Evolutionary conservation across 1,140 invertebrate species (phyloP).

Genomic region (Homalodisca vitripennis): DNA sequence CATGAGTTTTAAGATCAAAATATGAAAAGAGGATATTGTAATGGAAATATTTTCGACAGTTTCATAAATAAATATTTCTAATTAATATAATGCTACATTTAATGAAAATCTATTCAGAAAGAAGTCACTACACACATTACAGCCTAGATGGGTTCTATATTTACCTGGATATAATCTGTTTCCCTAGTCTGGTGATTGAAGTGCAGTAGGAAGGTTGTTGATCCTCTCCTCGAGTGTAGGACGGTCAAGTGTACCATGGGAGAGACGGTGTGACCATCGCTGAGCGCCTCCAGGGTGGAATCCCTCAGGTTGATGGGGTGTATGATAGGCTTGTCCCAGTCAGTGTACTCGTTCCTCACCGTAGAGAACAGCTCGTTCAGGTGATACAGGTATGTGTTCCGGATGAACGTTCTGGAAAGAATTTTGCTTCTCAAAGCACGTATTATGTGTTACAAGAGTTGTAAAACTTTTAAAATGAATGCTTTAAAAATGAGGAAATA

Average conservation of each 20-base stretch:
- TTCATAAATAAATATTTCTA: too few species aligned
- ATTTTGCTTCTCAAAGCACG: too few species aligned
- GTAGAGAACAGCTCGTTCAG: constrained; percentile 91
- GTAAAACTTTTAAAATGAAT: too few species aligned
- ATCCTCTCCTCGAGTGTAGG: constrained; percentile 66
- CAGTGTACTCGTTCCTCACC: constrained; percentile 88
- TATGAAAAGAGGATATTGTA: too few species aligned
- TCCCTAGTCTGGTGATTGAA: constrained; percentile 78
- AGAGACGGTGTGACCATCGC: constrained; percentile 77
- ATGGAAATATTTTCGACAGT: too few species aligned
- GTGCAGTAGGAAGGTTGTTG: constrained; percentile 73
- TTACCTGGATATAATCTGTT: constrained; percentile 69
- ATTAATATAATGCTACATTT: too few species aligned
- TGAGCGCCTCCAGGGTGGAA: constrained; percentile 82
- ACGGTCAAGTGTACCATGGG: constrained; percentile 68
- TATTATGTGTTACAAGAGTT: too few species aligned
- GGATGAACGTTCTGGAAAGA: constrained; percentile 79
- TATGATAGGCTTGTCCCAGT: constrained; percentile 83
- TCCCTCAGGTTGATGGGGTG: constrained; percentile 83
- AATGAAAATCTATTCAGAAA: too few species aligned
- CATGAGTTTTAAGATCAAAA: too few species aligned
- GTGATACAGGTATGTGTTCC: constrained; percentile 85
- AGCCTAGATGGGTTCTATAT: too few species aligned
- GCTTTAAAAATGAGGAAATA: too few species aligned
- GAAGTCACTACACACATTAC: too few species aligned